A percentile compares a stretch with the other conserved stretches of the same genome.
These are phyloP conservation scores for Sylvilagus floridanus DNA, from an alignment of 2,797 vertebrate genomes.

Conservation along the genomic window DNA sequence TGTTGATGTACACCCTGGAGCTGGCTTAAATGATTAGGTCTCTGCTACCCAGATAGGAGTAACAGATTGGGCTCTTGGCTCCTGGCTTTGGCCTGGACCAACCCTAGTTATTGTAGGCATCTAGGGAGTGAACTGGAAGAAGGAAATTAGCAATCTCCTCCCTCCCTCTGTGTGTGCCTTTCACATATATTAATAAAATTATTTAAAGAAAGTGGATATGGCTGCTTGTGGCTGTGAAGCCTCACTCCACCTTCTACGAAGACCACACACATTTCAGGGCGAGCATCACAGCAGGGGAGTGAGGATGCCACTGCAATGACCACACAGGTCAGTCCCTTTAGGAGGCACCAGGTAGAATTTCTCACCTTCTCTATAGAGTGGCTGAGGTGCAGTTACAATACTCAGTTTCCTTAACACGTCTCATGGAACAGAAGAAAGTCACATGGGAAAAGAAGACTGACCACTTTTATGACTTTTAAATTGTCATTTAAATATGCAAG, in stretches of 20 bases:
- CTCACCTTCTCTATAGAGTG: conserved; percentile 41
- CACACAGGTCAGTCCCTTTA: neutral
- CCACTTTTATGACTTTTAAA: conserved; percentile 58
- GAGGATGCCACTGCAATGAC: neutral
- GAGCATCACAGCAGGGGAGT: neutral
- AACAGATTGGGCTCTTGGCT: no score
- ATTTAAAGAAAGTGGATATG: neutral
- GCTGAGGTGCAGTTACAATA: conserved; percentile 47
- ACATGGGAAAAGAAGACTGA: conserved; percentile 4
- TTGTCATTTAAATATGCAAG: conserved; percentile 68
- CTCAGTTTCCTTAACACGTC: conserved; percentile 60
- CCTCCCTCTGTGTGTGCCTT: no score
- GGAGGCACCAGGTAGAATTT: conserved; percentile 25
- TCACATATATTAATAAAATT: no score
- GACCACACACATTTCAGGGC: neutral
- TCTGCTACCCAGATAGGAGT: no score
- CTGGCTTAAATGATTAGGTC: no score
- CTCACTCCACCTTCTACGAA: neutral
- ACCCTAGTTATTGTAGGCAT: no score
- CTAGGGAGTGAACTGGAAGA: no score
- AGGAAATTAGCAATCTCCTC: no score
- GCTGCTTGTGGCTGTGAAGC: neutral
- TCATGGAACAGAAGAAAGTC: conserved; percentile 59
- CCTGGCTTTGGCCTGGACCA: no score
- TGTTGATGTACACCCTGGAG: no score